Base-by-base conservation (phyloP, 2,113 vertebrate genomes). In the Poeciliopsis turrubarensis region DNA sequence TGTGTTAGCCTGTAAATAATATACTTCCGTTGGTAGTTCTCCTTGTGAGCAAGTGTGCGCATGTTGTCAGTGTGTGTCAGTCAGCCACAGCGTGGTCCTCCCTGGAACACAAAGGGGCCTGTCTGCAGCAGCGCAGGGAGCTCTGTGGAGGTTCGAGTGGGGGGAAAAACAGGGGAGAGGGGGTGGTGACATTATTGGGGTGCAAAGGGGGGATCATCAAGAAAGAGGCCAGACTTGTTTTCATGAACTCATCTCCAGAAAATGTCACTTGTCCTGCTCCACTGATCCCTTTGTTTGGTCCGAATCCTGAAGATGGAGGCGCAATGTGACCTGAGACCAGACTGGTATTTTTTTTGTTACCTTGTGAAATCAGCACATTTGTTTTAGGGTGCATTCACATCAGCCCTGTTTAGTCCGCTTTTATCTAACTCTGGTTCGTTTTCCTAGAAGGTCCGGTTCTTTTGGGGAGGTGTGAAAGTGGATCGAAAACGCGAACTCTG, bases 1-100 rank as follows among this genome's bases (percentile, higher is more conserved):
- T 80, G 90, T 83, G 87, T 83, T 64, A 83, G 80, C 75, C 70
- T 81, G 71, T 72, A 78, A 77, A 85, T 86, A 76, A 89, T 89
- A 81, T 71, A 89, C 88, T 89, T 90, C 78, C 78, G 54, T 60
- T 60, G 78, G 66, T 75, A 63, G 66, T 76, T 67, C 26, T 72
- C 32, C 75, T 70, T 77, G 70, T 72, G 79, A 69, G 68, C 26
- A 68, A 67, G 70, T 75, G 77, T 77, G 2, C 64, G 79, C 32
- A 30, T 1, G 30, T 34, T 77, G 41, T 66, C 13, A 12, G 71
- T 75, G 81, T 69, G 80, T 92, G 91, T 88, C 92, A 88, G 85
- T 90, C 88, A 84, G 75, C 79, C 85, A 75, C 90, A 90, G 88
- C 88, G 13, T 91, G 87, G 82, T 79, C 87, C 90, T 85, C 76